A percentile compares a stretch with the other conserved stretches of the same genome.
These are phyloP conservation scores for Tetragnatha versicolor DNA, from an alignment of 1,140 invertebrate genomes.

Conservation along the genomic window DNA sequence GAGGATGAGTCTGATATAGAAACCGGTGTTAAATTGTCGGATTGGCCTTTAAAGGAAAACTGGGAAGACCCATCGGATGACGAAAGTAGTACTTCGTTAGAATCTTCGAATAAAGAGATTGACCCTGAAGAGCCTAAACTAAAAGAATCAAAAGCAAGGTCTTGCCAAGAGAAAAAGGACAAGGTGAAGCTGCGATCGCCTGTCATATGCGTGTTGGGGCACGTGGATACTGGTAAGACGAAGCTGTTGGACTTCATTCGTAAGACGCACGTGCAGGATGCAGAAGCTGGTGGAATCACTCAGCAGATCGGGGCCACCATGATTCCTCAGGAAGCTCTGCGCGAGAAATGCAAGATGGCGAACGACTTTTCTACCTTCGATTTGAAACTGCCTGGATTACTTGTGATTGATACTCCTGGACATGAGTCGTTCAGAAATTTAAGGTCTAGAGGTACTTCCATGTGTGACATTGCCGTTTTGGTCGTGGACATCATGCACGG, in stretches of 20 bases:
- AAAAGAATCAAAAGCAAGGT: not conserved
- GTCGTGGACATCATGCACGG: constrained; percentile 99
- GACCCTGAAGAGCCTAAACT: not conserved
- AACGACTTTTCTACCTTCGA: constrained; percentile 79
- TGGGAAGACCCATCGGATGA: too few species aligned
- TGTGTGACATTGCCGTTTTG: constrained; percentile 99
- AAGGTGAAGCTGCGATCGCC: constrained; percentile 81
- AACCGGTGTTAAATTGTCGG: too few species aligned
- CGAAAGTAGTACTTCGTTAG: too few species aligned
- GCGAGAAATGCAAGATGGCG: constrained; percentile 92
- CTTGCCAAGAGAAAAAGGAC: constrained; percentile 72
- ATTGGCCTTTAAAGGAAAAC: too few species aligned
- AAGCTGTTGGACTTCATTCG: constrained; percentile 92
- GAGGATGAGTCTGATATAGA: not conserved
- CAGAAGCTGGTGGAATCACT: constrained; percentile 98
- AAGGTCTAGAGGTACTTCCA: constrained; percentile 92
- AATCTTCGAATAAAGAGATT: not conserved
- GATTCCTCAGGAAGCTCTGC: constrained; percentile 94
- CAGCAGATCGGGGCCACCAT: constrained; percentile 99
- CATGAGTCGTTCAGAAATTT: constrained; percentile 99
- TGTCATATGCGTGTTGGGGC: constrained; percentile 97
- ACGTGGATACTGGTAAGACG: constrained; percentile 99
- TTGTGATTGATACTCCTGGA: constrained; percentile 99
- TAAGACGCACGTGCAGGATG: constrained; percentile 95
- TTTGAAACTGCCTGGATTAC: constrained; percentile 91